Conservation (phyloP, 2,113 vertebrate species). For the Odontophorus gujanensis region DNA sequence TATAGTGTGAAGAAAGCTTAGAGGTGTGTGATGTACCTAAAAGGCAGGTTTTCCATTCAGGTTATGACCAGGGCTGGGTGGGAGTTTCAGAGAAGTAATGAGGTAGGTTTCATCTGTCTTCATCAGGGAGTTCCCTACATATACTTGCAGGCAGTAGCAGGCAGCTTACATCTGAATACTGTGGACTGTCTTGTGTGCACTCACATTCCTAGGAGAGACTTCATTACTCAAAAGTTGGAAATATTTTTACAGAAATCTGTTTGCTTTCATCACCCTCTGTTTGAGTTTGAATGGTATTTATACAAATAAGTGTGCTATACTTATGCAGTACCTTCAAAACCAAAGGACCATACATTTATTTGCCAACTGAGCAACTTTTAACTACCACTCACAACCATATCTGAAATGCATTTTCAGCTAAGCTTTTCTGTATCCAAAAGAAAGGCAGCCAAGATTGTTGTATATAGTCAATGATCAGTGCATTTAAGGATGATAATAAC, state of each 20-base stretch:
- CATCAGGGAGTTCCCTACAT: not conserved
- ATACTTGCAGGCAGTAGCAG: not conserved
- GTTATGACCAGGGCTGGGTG: not conserved
- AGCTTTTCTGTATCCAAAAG: not conserved
- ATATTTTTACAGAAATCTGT: not conserved
- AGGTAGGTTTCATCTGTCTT: not conserved
- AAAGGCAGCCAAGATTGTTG: not conserved
- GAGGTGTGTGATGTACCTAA: not conserved
- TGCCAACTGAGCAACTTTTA: not conserved
- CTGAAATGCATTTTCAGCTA: not conserved
- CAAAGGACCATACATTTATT: not conserved
- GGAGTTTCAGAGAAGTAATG: not conserved
- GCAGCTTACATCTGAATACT: not conserved
- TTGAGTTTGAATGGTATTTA: not conserved
- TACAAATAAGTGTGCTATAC: accelerated
- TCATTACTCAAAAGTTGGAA: not conserved
- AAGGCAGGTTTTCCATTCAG: not conserved
- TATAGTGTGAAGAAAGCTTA: not conserved
- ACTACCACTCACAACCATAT: not conserved
- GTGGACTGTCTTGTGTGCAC: not conserved
- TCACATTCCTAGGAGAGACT: not conserved
- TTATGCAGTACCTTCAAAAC: not conserved
- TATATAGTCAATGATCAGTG: not conserved
- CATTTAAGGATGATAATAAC: not conserved
- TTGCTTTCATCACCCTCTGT: not conserved